These are phyloP conservation scores for Myotis planiceps DNA, from an alignment of 2,797 vertebrate species.

Conservation along the genomic window DNA sequence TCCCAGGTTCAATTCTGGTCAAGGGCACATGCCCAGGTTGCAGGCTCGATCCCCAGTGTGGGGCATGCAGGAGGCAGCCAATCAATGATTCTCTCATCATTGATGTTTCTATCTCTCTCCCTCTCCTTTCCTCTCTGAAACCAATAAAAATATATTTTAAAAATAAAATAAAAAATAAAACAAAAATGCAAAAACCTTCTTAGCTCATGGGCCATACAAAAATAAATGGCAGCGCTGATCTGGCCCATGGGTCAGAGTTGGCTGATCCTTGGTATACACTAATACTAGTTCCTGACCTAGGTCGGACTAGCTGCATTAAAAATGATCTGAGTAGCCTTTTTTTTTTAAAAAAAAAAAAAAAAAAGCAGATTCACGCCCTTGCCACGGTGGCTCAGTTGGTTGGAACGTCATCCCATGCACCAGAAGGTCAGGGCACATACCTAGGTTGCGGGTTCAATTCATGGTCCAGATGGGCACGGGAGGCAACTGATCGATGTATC, in stretches of 20 bases:
- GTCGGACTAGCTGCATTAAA: not conserved
- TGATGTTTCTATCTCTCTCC: not conserved
- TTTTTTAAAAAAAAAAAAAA: not conserved
- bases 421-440: not conserved
- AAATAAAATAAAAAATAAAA: not conserved
- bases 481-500: not conserved
- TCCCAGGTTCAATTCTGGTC: not conserved
- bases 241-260: not conserved
- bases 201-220: not conserved
- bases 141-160: not conserved
- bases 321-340: not conserved
- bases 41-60: not conserved
- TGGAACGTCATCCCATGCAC: not conserved
- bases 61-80: not conserved
- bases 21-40: not conserved
- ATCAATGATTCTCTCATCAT: not conserved
- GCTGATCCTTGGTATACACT: not conserved
- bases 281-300: not conserved
- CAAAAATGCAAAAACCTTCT: constrained; percentile 9
- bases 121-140: not conserved
- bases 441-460: not conserved
- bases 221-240: not conserved
- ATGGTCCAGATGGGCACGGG: not conserved
- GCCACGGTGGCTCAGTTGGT: not conserved
- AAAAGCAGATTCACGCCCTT: not conserved